Percentiles rank a stretch among this genome's conserved stretches.
These are phyloP conservation scores for Ivindomyrus marchei DNA, from an alignment of 2,113 vertebrate genomes.

Conservation along the genomic window DNA sequence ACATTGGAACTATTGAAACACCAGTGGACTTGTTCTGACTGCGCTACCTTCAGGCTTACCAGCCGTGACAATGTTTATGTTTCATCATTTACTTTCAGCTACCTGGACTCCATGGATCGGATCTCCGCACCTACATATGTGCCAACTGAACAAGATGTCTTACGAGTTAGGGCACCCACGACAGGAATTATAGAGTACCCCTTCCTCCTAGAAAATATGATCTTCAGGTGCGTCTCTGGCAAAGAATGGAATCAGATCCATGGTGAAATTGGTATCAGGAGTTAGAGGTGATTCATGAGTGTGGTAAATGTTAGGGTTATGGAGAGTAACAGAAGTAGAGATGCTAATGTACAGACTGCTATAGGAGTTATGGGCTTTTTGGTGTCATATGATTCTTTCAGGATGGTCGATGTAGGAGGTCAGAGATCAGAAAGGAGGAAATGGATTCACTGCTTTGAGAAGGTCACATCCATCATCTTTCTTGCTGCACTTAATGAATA, in stretches of 20 bases:
- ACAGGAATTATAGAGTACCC: conserved; percentile 76
- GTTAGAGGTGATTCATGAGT: not conserved
- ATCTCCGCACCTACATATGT: conserved; percentile 55
- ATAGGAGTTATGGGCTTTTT: not conserved
- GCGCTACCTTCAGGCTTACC: not conserved
- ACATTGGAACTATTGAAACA: not conserved
- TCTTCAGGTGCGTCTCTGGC: conserved; percentile 62
- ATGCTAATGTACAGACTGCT: not conserved
- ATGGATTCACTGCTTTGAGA: conserved; percentile 88
- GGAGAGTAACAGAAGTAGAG: not conserved
- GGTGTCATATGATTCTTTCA: conserved; percentile 37
- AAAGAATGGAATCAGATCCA: not conserved
- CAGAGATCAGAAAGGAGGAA: conserved; percentile 82
- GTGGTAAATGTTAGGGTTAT: not conserved
- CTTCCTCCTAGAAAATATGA: conserved; percentile 65
- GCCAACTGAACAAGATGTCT: conserved; percentile 68
- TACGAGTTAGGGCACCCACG: conserved; percentile 67
- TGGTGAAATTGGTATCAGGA: not conserved
- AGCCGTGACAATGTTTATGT: not conserved
- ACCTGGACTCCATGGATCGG: conserved; percentile 66
- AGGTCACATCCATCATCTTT: conserved; percentile 78
- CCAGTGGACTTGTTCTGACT: not conserved
- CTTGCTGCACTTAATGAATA: conserved; percentile 81
- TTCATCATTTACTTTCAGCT: conserved; percentile 50
- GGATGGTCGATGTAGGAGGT: conserved; percentile 86